Evolutionary conservation across 2,113 vertebrate species (phyloP).

Genomic region (Campylorhamphus procurvoides): DNA sequence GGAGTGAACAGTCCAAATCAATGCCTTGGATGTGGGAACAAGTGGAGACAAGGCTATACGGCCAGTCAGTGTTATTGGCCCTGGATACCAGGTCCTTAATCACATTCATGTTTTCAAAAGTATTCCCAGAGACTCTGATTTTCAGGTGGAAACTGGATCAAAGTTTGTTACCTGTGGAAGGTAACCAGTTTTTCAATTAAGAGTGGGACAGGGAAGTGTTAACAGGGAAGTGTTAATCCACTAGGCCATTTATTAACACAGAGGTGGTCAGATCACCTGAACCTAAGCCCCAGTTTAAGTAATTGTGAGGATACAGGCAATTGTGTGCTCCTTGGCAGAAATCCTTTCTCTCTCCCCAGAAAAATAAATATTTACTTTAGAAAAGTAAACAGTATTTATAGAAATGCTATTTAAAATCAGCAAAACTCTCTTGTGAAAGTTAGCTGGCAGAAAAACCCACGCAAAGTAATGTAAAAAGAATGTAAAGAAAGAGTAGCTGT

Average conservation of each 20-base stretch:
- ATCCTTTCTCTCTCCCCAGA: neutral
- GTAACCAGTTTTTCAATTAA: neutral
- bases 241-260: neutral
- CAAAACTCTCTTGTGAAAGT: neutral
- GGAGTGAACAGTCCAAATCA: neutral
- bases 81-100: neutral
- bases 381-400: constrained; percentile 5
- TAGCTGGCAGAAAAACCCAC: neutral
- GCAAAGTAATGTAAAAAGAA: neutral
- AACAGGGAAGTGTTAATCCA: neutral
- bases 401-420: neutral
- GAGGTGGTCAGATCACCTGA: neutral
- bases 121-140: neutral
- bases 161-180: neutral
- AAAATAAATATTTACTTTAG: neutral
- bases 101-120: neutral
- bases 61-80: neutral
- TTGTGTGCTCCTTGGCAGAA: neutral
- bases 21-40: neutral
- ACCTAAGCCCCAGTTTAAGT: neutral
- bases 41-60: neutral
- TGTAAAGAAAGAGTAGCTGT: constrained; percentile 35
- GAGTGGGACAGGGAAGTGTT: neutral
- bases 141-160: neutral
- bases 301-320: neutral